These are phyloP conservation scores for Phaethon lepturus DNA, from an alignment of 2,113 vertebrate species.

Conservation along the genomic window DNA sequence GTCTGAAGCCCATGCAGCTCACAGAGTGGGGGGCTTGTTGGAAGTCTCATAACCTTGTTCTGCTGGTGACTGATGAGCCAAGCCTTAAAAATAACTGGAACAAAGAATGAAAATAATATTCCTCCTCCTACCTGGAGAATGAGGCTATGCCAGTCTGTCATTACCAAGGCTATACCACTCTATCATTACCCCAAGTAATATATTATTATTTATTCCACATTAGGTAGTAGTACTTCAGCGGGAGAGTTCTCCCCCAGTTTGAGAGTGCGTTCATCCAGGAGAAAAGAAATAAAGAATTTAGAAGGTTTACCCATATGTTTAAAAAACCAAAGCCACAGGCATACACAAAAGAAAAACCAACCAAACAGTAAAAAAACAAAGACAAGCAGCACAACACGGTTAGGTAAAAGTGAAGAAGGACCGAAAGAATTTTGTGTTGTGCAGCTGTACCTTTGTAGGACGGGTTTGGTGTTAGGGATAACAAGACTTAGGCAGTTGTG, in stretches of 20 bases:
- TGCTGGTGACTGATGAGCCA: not conserved
- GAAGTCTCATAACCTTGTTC: not conserved
- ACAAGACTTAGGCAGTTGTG: not conserved
- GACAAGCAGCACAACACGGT: not conserved
- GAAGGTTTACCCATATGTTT: not conserved
- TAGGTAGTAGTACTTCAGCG: not conserved
- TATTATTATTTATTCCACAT: not conserved
- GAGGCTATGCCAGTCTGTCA: not conserved
- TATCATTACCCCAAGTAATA: not conserved
- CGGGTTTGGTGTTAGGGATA: not conserved
- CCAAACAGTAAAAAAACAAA: not conserved
- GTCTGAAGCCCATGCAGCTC: not conserved
- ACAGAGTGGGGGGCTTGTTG: not conserved
- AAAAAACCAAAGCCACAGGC: not conserved
- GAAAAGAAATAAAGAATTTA: not conserved
- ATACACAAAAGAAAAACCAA: not conserved
- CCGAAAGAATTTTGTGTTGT: not conserved
- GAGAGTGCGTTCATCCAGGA: not conserved
- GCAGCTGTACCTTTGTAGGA: not conserved
- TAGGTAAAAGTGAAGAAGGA: not conserved
- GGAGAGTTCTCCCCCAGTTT: not conserved
- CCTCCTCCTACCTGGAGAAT: not conserved
- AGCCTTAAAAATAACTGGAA: not conserved
- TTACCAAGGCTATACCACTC: not conserved
- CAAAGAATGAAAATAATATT: not conserved